Evolutionary conservation across 2,113 vertebrate species (phyloP).

Genomic region (Zapus hudsonius): DNA sequence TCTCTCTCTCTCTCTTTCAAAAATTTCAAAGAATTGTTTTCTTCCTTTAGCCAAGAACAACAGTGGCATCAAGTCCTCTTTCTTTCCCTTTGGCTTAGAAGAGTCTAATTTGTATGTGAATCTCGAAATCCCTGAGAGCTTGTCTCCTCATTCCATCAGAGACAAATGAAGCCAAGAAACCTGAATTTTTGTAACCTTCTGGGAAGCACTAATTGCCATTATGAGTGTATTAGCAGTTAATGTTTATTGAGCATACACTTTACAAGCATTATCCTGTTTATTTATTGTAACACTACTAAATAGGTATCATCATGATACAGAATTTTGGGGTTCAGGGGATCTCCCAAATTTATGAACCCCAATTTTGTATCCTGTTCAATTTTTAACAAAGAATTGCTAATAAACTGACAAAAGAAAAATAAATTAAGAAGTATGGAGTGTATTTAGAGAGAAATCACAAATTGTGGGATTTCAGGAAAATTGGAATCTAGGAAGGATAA

Average conservation of each 20-base stretch:
- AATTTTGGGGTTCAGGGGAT: no score
- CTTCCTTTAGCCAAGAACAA: not conserved
- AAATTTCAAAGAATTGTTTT: not conserved
- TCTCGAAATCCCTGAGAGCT: not conserved
- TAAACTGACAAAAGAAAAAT: no score
- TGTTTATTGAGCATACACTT: not conserved
- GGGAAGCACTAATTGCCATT: not conserved
- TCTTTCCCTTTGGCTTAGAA: not conserved
- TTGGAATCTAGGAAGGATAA: no score
- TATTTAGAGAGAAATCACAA: no score
- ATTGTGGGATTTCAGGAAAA: no score
- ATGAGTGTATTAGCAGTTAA: not conserved
- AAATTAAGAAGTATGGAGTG: no score
- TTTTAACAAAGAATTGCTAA: no score
- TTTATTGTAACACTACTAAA: not conserved
- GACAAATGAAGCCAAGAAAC: not conserved
- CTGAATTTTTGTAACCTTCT: not conserved
- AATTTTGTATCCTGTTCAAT: no score
- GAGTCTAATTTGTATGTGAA: not conserved
- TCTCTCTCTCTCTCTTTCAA: no score
- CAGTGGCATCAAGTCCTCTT: not conserved
- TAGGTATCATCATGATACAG: no score
- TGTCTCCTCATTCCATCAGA: not conserved
- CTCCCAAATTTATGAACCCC: no score
- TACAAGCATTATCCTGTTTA: not conserved